Percentiles rank a stretch among this genome's conserved stretches.
Evolutionary conservation across 2,888 invertebrate genomes (phyloP).

Genomic region (Biston stratarius): DNA sequence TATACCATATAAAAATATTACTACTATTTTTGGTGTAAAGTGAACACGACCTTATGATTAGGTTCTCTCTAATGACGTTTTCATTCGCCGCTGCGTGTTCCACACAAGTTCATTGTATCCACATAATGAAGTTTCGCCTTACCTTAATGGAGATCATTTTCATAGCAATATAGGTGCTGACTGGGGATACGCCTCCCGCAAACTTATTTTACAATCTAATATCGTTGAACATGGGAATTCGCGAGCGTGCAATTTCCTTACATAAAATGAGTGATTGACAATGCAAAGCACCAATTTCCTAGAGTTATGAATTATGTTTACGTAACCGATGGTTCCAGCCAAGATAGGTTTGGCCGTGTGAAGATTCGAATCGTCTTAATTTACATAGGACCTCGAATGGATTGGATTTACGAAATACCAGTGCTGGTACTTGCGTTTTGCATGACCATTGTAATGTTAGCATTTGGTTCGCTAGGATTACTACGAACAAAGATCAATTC

Average conservation of each 20-base stretch:
- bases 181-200: constrained; percentile 55
- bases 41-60: neutral
- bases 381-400: constrained; percentile 44
- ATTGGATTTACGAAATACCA: constrained; percentile 29
- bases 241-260: constrained; percentile 26
- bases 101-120: constrained; percentile 72
- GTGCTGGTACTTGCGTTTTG: constrained; percentile 17
- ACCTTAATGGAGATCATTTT: constrained; percentile 76
- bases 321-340: constrained; percentile 29
- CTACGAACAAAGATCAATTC: too few species aligned
- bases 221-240: constrained; percentile 37
- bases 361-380: constrained; percentile 45
- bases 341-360: constrained; percentile 42
- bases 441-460: constrained; percentile 16
- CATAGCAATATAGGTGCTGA: constrained; percentile 64
- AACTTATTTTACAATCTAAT: constrained; percentile 51
- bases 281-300: constrained; percentile 36
- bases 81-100: constrained; percentile 63
- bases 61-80: constrained; percentile 64
- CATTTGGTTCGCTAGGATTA: too few species aligned
- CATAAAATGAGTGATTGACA: constrained; percentile 34
- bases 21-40: neutral
- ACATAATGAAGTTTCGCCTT: constrained; percentile 77
- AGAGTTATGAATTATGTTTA: constrained; percentile 31
- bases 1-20: too few species aligned